Base-by-base conservation (phyloP, 2,113 vertebrate species). In the Ranitomeya imitator region DNA sequence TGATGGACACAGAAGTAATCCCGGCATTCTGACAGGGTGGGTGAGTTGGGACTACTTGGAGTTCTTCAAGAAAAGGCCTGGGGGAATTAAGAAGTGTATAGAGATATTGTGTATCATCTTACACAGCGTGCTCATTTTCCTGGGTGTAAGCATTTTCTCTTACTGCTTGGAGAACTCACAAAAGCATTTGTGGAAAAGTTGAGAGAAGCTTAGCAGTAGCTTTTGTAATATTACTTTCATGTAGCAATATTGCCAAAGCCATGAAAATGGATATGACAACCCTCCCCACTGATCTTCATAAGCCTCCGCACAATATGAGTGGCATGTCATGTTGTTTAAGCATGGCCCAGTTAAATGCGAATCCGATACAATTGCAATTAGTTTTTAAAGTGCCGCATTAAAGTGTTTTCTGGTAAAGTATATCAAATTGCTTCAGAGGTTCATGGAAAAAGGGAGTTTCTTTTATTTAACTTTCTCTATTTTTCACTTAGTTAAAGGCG, bases 161-260 rank as follows among this genome's bases (percentile, higher is more conserved):
- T 63, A 26, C 79, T 88, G 79, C 79, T 88, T 82, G 86, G 86
- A 83, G 67, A 88, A 88, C 79, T 88, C 79, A 88, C 86, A 88
- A 83, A 83, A 88, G 86, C 79, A 82, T 88, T 88, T 82, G 81
- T 83, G 69, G 86, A 76, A 81, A 83, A 88, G 79, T 88, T 83
- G 45, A 87, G 86, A 67, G 79, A 88, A 88, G 86, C 86, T 88
- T 88, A 88, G 86, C 79, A 60, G 86, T 82, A 83, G 86, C 79
- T 83, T 83, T 88, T 88, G 86, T 88, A 88, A 88, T 82, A 88
- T 88, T 83, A 73, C 86, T 88, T 88, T 88, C 86, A 88, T 88
- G 86, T 83, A 83, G 86, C 79, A 83, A 82, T 83, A 88, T 88
- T 83, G 86, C 86, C 52, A 88, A 83, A 82, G 79, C 86, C 79